Evolutionary conservation across 2,797 vertebrate genomes (phyloP).

Genomic region (Orientallactaga sibirica): DNA sequence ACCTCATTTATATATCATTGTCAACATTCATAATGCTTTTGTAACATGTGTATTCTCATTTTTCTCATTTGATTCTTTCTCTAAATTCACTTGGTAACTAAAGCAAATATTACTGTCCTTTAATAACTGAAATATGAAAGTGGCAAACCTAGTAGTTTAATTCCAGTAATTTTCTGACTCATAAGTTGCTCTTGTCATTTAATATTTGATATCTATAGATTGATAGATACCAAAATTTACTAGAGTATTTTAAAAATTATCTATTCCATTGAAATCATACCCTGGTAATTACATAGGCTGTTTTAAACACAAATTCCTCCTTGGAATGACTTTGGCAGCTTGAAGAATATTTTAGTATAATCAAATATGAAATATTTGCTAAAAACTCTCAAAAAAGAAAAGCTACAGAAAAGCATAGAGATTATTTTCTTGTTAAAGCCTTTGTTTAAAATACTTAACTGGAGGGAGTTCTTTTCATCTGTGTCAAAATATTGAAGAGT

Average conservation of each 20-base stretch:
- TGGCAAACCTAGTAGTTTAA: background rate
- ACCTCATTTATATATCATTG: slow-evolving; percentile 18
- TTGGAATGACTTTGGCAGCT: slow-evolving; percentile 1
- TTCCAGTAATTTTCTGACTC: background rate
- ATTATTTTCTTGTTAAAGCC: slow-evolving; percentile 42
- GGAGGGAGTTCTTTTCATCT: slow-evolving; percentile 43
- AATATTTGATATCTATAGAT: slow-evolving; percentile 37
- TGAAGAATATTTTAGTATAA: background rate
- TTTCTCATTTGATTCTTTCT: slow-evolving; percentile 23
- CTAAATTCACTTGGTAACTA: background rate
- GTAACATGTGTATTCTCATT: background rate
- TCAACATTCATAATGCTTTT: slow-evolving; percentile 40
- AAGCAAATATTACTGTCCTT: slow-evolving; percentile 38
- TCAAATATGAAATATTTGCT: slow-evolving; percentile 35
- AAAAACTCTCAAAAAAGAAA: slow-evolving; percentile 40
- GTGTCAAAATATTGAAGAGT: slow-evolving; percentile 43
- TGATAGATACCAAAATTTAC: background rate
- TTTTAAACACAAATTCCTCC: background rate
- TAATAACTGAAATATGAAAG: slow-evolving; percentile 20
- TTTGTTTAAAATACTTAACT: slow-evolving; percentile 23
- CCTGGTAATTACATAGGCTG: slow-evolving; percentile 40
- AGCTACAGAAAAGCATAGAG: background rate
- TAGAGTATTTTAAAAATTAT: slow-evolving; percentile 41
- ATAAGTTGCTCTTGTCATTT: background rate
- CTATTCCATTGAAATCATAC: background rate